phyloP scores from a whole-genome alignment of 2,113 vertebrate species.

The Dendrocopos noguchii region DNA sequence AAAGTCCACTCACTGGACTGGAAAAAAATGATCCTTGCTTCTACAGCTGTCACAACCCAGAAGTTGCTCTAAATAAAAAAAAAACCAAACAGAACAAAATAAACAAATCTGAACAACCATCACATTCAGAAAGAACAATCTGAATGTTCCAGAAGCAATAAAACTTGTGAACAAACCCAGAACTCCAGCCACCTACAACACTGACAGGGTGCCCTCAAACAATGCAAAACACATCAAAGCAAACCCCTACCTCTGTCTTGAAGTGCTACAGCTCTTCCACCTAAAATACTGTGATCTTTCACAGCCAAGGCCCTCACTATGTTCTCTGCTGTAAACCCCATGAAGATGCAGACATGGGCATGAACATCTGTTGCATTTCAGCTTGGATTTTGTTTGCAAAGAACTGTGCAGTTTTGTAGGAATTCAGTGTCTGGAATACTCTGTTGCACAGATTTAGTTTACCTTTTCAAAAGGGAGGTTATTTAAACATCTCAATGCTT shows the following conservation, averaged over 20 bases:
- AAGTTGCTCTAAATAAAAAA: neutral
- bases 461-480: neutral
- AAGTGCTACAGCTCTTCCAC: neutral
- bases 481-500: neutral
- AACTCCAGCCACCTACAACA: fast-evolving
- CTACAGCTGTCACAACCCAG: neutral
- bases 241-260: neutral
- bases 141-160: neutral
- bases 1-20: neutral
- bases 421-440: neutral
- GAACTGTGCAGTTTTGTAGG: fast-evolving
- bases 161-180: neutral
- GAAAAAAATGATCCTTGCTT: neutral
- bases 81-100: too few species aligned
- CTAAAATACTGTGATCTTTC: neutral
- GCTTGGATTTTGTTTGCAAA: neutral
- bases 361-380: neutral
- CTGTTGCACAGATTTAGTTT: too few species aligned
- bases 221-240: neutral
- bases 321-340: neutral
- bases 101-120: neutral
- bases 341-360: fast-evolving
- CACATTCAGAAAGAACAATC: neutral
- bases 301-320: neutral
- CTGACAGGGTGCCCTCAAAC: fast-evolving